Base-by-base conservation (phyloP, 1,140 invertebrate genomes). In the Cephus cinctus region DNA sequence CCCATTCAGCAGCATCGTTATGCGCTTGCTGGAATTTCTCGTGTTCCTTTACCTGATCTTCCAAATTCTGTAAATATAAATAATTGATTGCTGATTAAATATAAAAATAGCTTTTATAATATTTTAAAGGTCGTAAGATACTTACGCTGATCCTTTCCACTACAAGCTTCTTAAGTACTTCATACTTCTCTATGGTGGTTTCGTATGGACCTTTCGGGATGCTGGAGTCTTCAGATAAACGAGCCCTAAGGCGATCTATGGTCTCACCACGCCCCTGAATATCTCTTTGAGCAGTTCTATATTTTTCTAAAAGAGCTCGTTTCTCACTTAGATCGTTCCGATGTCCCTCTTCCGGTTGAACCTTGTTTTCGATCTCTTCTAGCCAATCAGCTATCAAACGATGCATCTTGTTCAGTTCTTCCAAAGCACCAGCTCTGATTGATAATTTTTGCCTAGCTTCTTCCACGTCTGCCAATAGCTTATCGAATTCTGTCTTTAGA, bases 271-370 rank as follows among this genome's bases (percentile, higher is more conserved):
- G 89, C 4, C 83, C 81, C 34, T 82, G 79, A 41, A 93, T 86
- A 61, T 94, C 91, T 39, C 87, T 81, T 48, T 86, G 83, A 25
- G 92, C 80, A 0, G 83, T 83, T 56, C 83, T 85, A 61, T 89
- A 89, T 67, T 93, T 94, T 63, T 94, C 91, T 2, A 93, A 59
- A 14, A 88, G 83, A 2, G 90, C 87, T 50, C 90, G 88, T 75
- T 96, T 96, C 61, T 96, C 94, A 48, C 89, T 89, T 6, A 96
- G 75, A 70, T 96, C 93, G 59, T 90, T 90, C 8, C 88, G 77
- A 31, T 83, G 83, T 16, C 81, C 81, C 51, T 87, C 84, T 36
- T 84, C 83, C 11, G 84, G 78, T 58, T 86, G 83, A 2, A 92
- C 81, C 72, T 92, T 92, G n/a, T 84, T 81, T 60, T 92, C 87